A percentile compares a stretch with the other conserved stretches of the same genome.
Conservation (phyloP, 2,888 invertebrate species). For the Dilophus febrilis region DNA sequence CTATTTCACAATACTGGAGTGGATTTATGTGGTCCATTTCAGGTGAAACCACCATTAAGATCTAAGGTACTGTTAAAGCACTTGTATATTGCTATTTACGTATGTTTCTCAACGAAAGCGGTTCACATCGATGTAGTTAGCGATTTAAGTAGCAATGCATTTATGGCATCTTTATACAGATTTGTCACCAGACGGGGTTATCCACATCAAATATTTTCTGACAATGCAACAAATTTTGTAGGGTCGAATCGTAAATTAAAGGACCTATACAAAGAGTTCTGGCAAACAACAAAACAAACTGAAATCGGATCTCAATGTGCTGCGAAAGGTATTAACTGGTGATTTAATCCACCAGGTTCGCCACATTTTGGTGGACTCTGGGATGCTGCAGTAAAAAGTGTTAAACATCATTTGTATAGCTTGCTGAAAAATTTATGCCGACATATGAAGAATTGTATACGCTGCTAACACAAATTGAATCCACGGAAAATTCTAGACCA, state of each 20-base stretch:
- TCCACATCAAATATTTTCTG: background rate
- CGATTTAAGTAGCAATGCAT: background rate
- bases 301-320: background rate
- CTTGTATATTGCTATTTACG: background rate
- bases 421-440: background rate
- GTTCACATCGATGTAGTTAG: background rate
- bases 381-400: background rate
- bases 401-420: background rate
- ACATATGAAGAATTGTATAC: background rate
- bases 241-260: background rate
- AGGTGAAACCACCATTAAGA: conserved; percentile 1
- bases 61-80: background rate
- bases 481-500: background rate
- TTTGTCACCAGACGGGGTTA: background rate
- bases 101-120: background rate
- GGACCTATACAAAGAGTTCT: too few species aligned
- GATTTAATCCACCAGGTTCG: background rate
- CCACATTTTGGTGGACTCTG: background rate
- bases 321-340: background rate
- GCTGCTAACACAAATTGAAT: background rate
- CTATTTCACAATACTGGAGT: conserved; percentile 13
- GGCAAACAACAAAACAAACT: background rate
- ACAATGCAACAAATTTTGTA: background rate
- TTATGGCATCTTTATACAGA: background rate
- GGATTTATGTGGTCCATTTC: conserved; percentile 13